A percentile compares a stretch with the other conserved stretches of the same genome.
These are phyloP conservation scores for Aeoliscus strigatus DNA, from an alignment of 2,797 vertebrate genomes.

Conservation along the genomic window DNA sequence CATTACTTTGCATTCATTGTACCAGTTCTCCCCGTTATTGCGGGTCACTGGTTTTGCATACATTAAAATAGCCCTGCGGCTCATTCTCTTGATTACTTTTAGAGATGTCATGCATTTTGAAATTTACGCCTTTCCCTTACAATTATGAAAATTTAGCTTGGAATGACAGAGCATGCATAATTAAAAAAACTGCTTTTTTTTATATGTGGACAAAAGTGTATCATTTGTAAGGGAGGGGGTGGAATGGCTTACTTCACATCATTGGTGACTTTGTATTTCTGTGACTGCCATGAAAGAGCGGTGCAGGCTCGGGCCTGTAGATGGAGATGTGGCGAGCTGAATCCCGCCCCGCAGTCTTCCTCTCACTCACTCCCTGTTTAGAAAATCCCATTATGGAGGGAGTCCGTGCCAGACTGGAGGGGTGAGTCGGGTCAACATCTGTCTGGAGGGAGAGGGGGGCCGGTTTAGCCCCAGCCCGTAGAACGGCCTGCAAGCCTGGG, in stretches of 20 bases:
- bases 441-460: slow-evolving; percentile 58
- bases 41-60: slow-evolving; percentile 98
- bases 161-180: slow-evolving; percentile 82
- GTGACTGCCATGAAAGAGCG: slow-evolving; percentile 41
- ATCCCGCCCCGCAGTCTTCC: slow-evolving; percentile 50
- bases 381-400: slow-evolving; percentile 71
- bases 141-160: slow-evolving; percentile 89
- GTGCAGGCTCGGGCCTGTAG: slow-evolving; percentile 45
- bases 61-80: slow-evolving; percentile 96
- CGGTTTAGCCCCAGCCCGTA: slow-evolving; percentile 31
- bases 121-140: slow-evolving; percentile 93
- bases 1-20: slow-evolving; percentile 95
- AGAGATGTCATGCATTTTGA: slow-evolving; percentile 88
- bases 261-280: no score
- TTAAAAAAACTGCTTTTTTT: slow-evolving; percentile 21
- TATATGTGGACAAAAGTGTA: slow-evolving; percentile 41
- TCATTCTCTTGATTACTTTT: slow-evolving; percentile 98
- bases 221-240: slow-evolving; percentile 57
- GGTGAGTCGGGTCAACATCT: slow-evolving; percentile 74
- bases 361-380: slow-evolving; percentile 69
- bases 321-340: slow-evolving; percentile 59
- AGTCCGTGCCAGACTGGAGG: slow-evolving; percentile 67
- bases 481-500: slow-evolving; percentile 46
- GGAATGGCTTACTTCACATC: slow-evolving; percentile 59
- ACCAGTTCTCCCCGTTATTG: slow-evolving; percentile 88